Base-by-base conservation (phyloP, 2,888 invertebrate genomes). In the Lycaena phlaeas region DNA sequence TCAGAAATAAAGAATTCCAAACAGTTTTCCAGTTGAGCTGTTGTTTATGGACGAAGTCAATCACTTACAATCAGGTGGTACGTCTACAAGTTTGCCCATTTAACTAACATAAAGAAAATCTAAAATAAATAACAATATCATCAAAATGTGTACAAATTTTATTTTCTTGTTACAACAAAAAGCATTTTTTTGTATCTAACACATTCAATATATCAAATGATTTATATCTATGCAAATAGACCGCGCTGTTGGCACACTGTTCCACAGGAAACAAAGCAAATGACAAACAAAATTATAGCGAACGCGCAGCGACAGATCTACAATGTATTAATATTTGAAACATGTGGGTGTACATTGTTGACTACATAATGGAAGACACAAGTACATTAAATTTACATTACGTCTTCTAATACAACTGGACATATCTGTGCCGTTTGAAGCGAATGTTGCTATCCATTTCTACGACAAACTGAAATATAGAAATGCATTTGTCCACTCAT, bases 261-360 rank as follows among this genome's bases (percentile, higher is more conserved):
- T 52, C 57, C 38, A 44, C 51, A 48, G 53, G 59, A 58, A 62
- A 74, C 74, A 76, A 72, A 74, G 71, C 55, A 44, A 47, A 50
- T 53, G 61, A 61, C 63, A 63, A 62, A 68, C 60, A 62, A 66
- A 63, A 68, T 68, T 61, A 65, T 61, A 54, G 49, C 52, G 44
- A 45, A 58, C 52, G 52, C 47, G 57, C 45, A 50, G 50, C 47
- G 26, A 40, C 50, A 43, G 55, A 60, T 56, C 48, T 50, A 71
- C 62, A 64, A 62, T 68, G 66, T 64, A 57, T 52, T 49, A 49
- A 54, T 34, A 34, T 22, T 22, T 60, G 45, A 55, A 58, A 54
- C 63, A 61, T 55, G 56, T 67, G 69, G 51, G 49, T 42, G 54
- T 45, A 27, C 28, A 44, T 43, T 46, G 48, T 46, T 46, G 42